Conservation (phyloP, 2,113 vertebrate species). For the Melanerpes formicivorus region DNA sequence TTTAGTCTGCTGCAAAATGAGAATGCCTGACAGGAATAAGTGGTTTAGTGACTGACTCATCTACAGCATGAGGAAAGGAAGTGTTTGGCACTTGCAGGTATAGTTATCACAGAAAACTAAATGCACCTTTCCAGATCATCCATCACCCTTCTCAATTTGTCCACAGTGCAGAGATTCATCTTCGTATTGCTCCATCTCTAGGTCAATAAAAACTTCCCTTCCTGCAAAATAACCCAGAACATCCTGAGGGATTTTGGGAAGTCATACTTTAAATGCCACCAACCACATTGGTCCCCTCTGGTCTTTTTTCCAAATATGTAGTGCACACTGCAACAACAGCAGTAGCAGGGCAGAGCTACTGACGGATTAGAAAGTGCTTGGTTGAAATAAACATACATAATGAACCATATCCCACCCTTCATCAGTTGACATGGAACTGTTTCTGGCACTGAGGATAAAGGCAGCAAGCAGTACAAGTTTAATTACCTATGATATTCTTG, state of each 20-base stretch:
- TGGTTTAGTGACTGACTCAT: background rate
- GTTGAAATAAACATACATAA: background rate
- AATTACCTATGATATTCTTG: background rate
- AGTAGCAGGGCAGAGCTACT: background rate
- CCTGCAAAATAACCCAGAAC: background rate
- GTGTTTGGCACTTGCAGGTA: conserved; percentile 25
- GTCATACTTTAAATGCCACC: background rate
- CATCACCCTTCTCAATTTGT: conserved; percentile 18
- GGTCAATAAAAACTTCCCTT: conserved; percentile 1
- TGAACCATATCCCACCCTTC: background rate
- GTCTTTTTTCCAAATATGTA: background rate
- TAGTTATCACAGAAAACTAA: conserved; percentile 10
- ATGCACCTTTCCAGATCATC: conserved; percentile 27
- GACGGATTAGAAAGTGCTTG: background rate
- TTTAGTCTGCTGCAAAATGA: background rate
- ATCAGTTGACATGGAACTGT: background rate
- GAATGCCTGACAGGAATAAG: background rate
- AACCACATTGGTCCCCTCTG: background rate
- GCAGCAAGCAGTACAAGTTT: background rate
- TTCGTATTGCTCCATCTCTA: background rate
- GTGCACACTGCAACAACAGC: background rate
- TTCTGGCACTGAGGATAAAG: background rate
- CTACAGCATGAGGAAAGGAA: background rate
- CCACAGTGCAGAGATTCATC: background rate
- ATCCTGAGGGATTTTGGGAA: background rate